Conservation (phyloP, 2,888 invertebrate species). For the Nomada flava region DNA sequence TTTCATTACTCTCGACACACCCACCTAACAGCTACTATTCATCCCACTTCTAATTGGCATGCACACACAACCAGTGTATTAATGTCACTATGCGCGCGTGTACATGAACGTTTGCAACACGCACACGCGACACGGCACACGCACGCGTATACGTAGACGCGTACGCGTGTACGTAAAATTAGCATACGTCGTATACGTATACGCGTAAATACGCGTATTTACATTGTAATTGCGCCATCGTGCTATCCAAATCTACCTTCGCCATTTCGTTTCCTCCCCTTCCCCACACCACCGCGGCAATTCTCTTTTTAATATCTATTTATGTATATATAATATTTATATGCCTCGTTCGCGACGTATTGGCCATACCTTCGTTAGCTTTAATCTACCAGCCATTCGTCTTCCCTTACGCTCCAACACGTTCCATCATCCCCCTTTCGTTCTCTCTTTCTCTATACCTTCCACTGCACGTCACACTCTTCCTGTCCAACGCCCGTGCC, state of each 20-base stretch:
- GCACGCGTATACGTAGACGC: background rate
- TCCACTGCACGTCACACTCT: background rate
- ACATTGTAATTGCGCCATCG: constrained; percentile 43
- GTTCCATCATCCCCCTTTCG: background rate
- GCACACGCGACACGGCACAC: background rate
- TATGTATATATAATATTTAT: constrained; percentile 56
- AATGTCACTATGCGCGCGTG: background rate
- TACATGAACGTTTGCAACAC: constrained; percentile 17
- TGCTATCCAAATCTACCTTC: constrained; percentile 7
- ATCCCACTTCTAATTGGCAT: constrained; percentile 20
- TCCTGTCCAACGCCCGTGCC: constrained; percentile 5
- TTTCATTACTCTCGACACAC: background rate
- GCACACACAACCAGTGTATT: constrained; percentile 16
- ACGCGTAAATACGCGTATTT: constrained; percentile 61
- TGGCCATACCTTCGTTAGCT: background rate
- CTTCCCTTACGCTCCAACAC: background rate
- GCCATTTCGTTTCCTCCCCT: background rate
- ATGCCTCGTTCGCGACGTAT: background rate
- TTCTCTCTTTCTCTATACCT: background rate
- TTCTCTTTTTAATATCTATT: constrained; percentile 42
- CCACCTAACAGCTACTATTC: constrained; percentile 1
- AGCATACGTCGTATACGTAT: constrained; percentile 53
- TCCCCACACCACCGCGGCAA: background rate
- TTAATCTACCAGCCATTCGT: background rate
- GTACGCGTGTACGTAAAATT: constrained; percentile 14